Evolutionary conservation across 2,797 vertebrate species (phyloP).

Genomic region (Neostethus bicornis): DNA sequence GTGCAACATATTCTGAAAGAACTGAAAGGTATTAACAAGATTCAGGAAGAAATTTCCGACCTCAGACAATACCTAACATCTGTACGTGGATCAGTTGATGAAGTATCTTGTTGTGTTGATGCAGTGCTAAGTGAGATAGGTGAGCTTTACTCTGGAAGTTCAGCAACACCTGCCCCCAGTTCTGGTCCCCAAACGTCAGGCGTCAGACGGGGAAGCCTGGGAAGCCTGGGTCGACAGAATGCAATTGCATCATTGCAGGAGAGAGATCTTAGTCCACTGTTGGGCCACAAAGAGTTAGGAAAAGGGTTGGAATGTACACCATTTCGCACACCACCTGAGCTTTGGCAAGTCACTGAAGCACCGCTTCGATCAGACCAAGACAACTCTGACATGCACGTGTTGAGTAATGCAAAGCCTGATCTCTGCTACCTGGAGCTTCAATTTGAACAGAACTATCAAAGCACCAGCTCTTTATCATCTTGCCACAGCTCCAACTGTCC

Average conservation of each 20-base stretch:
- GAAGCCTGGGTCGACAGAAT: constrained; percentile 72
- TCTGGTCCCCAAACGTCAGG: constrained; percentile 48
- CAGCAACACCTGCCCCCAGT: constrained; percentile 54
- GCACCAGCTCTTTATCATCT: constrained; percentile 75
- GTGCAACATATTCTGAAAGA: constrained; percentile 84
- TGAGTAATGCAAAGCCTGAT: constrained; percentile 27
- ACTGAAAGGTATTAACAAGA: constrained; percentile 84
- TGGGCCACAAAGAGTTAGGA: constrained; percentile 77
- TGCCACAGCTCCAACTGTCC: constrained; percentile 65
- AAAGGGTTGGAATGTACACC: constrained; percentile 70
- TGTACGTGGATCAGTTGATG: constrained; percentile 83
- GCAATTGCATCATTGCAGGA: constrained; percentile 54
- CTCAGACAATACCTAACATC: constrained; percentile 81
- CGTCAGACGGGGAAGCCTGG: constrained; percentile 62
- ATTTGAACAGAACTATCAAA: constrained; percentile 61
- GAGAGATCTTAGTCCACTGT: constrained; percentile 76
- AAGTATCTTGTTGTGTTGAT: constrained; percentile 84
- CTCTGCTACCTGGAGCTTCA: constrained; percentile 48
- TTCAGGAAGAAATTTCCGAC: constrained; percentile 84
- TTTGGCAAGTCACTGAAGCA: constrained; percentile 32
- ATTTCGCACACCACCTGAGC: constrained; percentile 33
- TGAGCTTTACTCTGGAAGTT: constrained; percentile 75
- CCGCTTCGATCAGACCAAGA: constrained; percentile 24
- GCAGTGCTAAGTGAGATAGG: constrained; percentile 83
- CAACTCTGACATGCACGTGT: constrained; percentile 22